These are phyloP conservation scores for Tethya wilhelma DNA, from an alignment of 37 sponge, comb jelly and placozoan species.

Conservation along the genomic window DNA sequence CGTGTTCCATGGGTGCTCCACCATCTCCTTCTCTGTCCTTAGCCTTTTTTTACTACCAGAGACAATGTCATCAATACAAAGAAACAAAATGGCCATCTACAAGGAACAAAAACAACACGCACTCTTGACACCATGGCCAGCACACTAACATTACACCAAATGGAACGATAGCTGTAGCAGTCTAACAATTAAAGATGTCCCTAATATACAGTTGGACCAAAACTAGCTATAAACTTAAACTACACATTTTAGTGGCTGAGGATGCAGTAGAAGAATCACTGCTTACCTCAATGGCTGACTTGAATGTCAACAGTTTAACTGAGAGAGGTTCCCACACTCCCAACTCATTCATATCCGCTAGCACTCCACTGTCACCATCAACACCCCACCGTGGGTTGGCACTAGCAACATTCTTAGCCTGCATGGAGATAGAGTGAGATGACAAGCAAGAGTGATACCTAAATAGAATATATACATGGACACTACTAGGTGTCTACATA, in stretches of 20 bases:
- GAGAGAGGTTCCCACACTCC: slow-evolving; percentile 97
- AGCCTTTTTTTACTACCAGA: slow-evolving; percentile 98
- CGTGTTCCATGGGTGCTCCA: slow-evolving; percentile 18
- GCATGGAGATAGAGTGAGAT: too few species aligned
- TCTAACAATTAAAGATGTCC: too few species aligned
- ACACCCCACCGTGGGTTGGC: slow-evolving; percentile 94
- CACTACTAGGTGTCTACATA: too few species aligned
- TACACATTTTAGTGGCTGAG: too few species aligned
- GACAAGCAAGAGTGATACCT: too few species aligned
- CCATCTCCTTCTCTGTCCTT: slow-evolving; percentile 58
- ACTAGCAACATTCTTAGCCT: slow-evolving; percentile 95
- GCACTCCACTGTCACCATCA: slow-evolving; percentile 89
- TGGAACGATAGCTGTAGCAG: too few species aligned
- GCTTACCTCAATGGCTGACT: slow-evolving; percentile 97
- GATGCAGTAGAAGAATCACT: too few species aligned
- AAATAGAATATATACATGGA: too few species aligned
- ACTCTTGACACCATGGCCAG: too few species aligned
- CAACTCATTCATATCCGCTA: slow-evolving; percentile 97
- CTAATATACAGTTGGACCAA: too few species aligned
- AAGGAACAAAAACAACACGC: background rate
- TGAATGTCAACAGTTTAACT: slow-evolving; percentile 88
- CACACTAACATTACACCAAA: too few species aligned
- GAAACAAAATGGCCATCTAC: slow-evolving; percentile 94
- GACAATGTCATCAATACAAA: slow-evolving; percentile 99
- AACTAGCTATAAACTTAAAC: too few species aligned